These are phyloP conservation scores for Apodemus speciosus DNA, from an alignment of 2,113 vertebrate species.

Conservation along the genomic window DNA sequence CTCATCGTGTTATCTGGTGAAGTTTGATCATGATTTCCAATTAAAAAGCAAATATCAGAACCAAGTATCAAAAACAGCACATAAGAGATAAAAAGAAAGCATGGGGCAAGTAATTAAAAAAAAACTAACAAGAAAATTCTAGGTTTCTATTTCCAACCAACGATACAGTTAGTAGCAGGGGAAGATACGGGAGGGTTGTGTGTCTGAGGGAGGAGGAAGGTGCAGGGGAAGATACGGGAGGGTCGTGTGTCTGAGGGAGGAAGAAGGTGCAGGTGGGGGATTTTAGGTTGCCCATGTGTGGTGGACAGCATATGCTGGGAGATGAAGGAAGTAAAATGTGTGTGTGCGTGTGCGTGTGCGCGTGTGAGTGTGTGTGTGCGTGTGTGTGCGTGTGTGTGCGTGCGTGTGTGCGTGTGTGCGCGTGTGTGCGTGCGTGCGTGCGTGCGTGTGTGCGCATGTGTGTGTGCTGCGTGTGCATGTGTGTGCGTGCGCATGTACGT, in stretches of 20 bases:
- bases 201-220: not conserved
- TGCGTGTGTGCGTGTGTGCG: too few species aligned
- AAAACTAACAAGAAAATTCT: not conserved
- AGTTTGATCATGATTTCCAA: not conserved
- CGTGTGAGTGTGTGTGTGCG: too few species aligned
- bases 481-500: too few species aligned
- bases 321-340: not conserved
- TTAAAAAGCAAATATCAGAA: not conserved
- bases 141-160: not conserved
- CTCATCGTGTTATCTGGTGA: not conserved
- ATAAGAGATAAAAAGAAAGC: conserved; percentile 58
- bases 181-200: not conserved
- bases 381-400: too few species aligned
- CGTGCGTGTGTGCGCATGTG: too few species aligned
- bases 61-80: not conserved
- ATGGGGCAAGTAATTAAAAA: conserved; percentile 15
- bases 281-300: not conserved
- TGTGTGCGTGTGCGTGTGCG: not conserved
- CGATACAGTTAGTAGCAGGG: not conserved
- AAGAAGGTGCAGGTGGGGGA: not conserved
- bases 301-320: not conserved
- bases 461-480: too few species aligned
- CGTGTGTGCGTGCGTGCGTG: too few species aligned
- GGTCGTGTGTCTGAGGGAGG: too few species aligned
- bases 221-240: too few species aligned